Percentiles rank a stretch among this genome's conserved stretches.
Evolutionary conservation across 2,113 vertebrate genomes (phyloP).

Genomic region (Proterorhinus semilunaris): DNA sequence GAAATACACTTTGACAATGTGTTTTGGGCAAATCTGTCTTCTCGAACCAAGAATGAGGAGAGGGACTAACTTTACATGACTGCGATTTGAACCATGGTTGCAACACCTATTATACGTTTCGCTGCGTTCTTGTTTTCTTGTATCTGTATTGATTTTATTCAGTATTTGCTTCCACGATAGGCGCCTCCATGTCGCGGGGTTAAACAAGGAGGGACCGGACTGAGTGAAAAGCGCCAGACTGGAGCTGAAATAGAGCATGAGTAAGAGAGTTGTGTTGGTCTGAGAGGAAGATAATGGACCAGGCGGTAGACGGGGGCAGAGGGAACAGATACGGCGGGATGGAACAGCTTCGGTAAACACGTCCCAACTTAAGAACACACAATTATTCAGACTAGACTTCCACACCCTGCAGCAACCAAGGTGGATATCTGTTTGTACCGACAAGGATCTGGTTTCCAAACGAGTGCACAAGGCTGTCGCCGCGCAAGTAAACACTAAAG

Average conservation of each 20-base stretch:
- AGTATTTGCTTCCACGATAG: background rate
- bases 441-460: no score
- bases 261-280: background rate
- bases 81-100: no score
- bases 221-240: background rate
- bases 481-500: no score
- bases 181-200: background rate
- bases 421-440: no score
- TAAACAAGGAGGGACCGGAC: background rate
- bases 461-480: no score
- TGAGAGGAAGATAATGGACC: constrained; percentile 38
- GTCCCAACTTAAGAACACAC: constrained; percentile 14
- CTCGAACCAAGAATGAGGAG: background rate
- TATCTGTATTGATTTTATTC: no score
- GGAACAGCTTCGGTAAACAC: constrained; percentile 28
- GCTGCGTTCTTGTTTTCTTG: no score
- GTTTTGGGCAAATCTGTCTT: background rate
- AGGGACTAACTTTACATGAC: no score
- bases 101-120: no score
- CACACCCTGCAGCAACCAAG: constrained; percentile 1
- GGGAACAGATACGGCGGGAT: constrained; percentile 31
- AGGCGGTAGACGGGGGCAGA: constrained; percentile 17
- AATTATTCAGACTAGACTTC: constrained; percentile 24
- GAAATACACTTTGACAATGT: background rate
- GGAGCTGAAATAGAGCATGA: constrained; percentile 2